Base-by-base conservation (phyloP, 2,113 vertebrate genomes). In the Choloepus hoffmanni region DNA sequence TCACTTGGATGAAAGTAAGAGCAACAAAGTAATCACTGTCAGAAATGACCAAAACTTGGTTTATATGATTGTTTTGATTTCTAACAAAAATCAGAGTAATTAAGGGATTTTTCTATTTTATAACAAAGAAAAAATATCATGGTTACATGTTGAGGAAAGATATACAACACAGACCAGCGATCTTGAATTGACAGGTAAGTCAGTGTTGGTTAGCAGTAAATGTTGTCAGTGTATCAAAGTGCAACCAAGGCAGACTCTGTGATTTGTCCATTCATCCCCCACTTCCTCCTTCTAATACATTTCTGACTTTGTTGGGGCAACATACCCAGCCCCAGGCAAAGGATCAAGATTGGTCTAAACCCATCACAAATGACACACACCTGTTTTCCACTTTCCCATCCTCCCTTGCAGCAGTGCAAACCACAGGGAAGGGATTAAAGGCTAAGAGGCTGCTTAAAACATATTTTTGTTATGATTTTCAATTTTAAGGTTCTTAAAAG, bases 391-490 rank as follows among this genome's bases (percentile, higher is more conserved):
- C 0, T 4, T n/a, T 40, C n/a, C 24, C 23, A 14, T 19, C 15
- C 30, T 94, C 36, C 55, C 43, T 90, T 70, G 33, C n/a, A 74
- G 68, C 53, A 43, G 18, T 9, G 14, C 77, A 65, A 65, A 50
- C 74, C 62, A 76, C 1, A 9, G 10, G 16, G 77, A 28, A 78
- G 55, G 30, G 6, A 63, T 40, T 72, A 73, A 87, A 85, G 30
- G n/a, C 79, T 36, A 2, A 78, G 62, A 90, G 55, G 60, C 48
- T 45, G 85, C 67, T 55, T 62, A 89, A 9, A 85, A 8, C 5
- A 14, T 40, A 21, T 45, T 96, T 96, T 90, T 43, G 30, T 68
- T 76, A 76, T 53, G 8, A 72, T 87, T 94, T 97, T 85, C 70
- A 62, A 53, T 73, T 72, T 90, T 77, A 92, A 94, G 68, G 16